Base-by-base conservation (phyloP, 1,140 invertebrate genomes). In the Drosophila paulistorum region DNA sequence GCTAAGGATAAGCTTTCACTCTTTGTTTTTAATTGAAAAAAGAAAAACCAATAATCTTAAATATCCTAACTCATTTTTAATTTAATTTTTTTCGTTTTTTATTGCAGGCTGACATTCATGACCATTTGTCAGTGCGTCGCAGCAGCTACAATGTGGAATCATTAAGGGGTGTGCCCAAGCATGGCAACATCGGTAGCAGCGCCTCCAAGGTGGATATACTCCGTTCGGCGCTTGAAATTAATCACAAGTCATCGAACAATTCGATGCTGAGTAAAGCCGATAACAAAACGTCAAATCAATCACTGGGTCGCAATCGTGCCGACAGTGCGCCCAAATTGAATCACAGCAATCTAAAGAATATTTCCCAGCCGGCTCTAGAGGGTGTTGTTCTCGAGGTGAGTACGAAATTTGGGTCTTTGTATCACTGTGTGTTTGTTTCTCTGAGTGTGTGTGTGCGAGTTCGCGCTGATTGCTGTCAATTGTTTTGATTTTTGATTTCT, bases 151-250 rank as follows among this genome's bases (percentile, higher is more conserved):
- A 92, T 64, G 91, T 92, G 57, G 91, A 92, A 54, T 91, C 86
- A 30, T 65, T 89, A 57, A 41, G 81, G 17, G 84, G 86, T 6
- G 79, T 81, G 60, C 84, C 87, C n/a, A 77, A 74, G 51, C 86
- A 91, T 60, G 80, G 84, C 26, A 83, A 89, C 37, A 92, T 93
- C 63, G 93, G 94, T 0, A 94, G 93, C 35, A 94, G 94, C 23
- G 93, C 94, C 9, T 95, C 95, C 13, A 95, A 95, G 81, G 94
- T 94, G 62, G 94, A 95, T 90, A 91, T 95, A 45, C 90, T 95
- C 13, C 93, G 94, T 54, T 95, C 95, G 10, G 94, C 94, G 0
- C 80, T 95, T 20, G 95, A 95, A 91, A 94, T 95, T 72, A 95
- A 93, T 81, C 93, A 94, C 80, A 92, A 92, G 78, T 86, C 84